Percentiles rank a stretch among this genome's conserved stretches.
These are phyloP conservation scores for Volucella bombylans DNA, from an alignment of 2,888 invertebrate genomes.

Conservation along the genomic window DNA sequence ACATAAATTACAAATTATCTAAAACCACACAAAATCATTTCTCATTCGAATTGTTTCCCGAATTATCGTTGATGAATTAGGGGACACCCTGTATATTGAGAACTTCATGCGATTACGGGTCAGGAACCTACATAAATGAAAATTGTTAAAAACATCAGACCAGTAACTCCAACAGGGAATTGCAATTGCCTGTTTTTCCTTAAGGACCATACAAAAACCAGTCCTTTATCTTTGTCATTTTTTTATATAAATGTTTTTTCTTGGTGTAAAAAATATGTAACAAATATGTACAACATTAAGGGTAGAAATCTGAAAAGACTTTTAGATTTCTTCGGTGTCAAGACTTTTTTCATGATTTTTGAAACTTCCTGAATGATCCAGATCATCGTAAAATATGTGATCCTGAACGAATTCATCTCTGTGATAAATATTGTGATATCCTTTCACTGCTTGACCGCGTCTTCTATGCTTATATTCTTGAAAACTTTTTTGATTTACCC, in stretches of 20 bases:
- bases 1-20: no score
- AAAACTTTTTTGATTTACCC: conserved; percentile 24
- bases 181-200: no score
- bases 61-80: no score
- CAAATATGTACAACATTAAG: no score
- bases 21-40: no score
- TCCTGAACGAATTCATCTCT: conserved; percentile 93
- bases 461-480: conserved; percentile 89
- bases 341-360: conserved; percentile 86
- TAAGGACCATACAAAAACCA: no score
- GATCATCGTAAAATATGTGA: conserved; percentile 93
- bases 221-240: not conserved
- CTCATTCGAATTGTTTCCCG: no score
- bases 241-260: not conserved
- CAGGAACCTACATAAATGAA: no score
- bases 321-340: conserved; percentile 36
- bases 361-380: conserved; percentile 90
- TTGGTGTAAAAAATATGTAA: not conserved
- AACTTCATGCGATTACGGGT: no score
- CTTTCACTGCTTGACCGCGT: conserved; percentile 90
- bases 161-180: no score
- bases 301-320: not conserved
- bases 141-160: no score
- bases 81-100: no score
- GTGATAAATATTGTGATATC: conserved; percentile 92